These are phyloP conservation scores for Noctua janthina DNA, from an alignment of 2,888 invertebrate genomes.

Conservation along the genomic window DNA sequence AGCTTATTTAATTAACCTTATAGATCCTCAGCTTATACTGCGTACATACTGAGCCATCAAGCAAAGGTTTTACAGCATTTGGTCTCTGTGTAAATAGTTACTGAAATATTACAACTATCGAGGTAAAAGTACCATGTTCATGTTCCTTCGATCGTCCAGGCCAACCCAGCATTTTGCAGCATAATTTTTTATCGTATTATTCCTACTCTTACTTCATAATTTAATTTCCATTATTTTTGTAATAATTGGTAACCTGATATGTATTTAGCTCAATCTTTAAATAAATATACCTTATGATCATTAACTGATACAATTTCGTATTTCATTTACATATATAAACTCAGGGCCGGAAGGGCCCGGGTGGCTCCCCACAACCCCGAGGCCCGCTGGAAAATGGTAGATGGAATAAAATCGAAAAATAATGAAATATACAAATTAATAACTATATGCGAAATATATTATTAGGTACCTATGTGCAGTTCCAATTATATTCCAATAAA, in stretches of 20 bases:
- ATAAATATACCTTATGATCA: conserved; percentile 68
- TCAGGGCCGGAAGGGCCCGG: too few species aligned
- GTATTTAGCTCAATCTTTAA: conserved; percentile 69
- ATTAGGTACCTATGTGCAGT: too few species aligned
- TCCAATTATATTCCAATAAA: too few species aligned
- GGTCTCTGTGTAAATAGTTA: neutral
- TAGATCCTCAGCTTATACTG: conserved; percentile 50
- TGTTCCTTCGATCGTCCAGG: neutral
- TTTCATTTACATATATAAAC: conserved; percentile 15
- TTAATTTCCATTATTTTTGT: conserved; percentile 51
- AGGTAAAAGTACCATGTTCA: neutral
- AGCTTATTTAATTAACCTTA: neutral
- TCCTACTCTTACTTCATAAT: conserved; percentile 30
- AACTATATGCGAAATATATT: too few species aligned
- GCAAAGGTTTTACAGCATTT: neutral
- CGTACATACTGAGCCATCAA: conserved; percentile 23
- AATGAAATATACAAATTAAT: too few species aligned
- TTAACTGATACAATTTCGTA: conserved; percentile 46
- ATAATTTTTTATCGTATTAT: conserved; percentile 47
- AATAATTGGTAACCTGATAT: conserved; percentile 62
- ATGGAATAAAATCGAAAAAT: too few species aligned
- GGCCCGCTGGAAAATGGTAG: too few species aligned
- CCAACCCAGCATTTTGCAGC: conserved; percentile 41
- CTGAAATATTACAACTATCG: neutral
- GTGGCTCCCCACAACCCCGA: too few species aligned